Evolutionary conservation across 2,113 vertebrate genomes (phyloP).

Genomic region (Epinephelus cyanopodus): DNA sequence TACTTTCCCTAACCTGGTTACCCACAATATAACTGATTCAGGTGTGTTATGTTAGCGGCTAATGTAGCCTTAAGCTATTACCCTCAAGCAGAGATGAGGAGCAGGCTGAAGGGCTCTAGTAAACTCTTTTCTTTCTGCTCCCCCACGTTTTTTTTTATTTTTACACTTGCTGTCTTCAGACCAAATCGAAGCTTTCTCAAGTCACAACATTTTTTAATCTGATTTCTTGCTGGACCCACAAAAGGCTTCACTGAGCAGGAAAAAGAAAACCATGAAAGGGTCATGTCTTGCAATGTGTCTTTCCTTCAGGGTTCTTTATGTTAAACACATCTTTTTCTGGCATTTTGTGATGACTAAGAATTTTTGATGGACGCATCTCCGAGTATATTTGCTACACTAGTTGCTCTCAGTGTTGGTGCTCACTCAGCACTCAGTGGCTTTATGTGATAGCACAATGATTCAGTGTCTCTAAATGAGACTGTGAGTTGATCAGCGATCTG

Average conservation of each 20-base stretch:
- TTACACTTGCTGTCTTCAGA: background rate
- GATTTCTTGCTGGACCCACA: too few species aligned
- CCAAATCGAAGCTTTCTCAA: background rate
- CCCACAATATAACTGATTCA: background rate
- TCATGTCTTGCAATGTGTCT: background rate
- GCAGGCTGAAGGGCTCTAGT: too few species aligned
- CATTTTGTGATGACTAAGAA: background rate
- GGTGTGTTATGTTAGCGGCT: background rate
- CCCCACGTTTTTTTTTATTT: background rate
- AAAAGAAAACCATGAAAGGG: background rate
- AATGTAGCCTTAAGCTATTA: background rate
- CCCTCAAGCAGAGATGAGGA: too few species aligned
- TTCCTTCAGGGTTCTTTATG: background rate
- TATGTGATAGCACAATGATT: constrained; percentile 7
- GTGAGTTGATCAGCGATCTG: background rate
- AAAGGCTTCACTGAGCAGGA: too few species aligned
- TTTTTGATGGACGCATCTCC: too few species aligned
- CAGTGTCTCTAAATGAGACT: background rate
- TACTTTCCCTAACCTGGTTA: background rate
- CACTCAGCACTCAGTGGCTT: background rate
- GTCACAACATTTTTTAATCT: background rate
- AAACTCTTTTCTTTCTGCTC: too few species aligned
- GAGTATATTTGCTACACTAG: background rate
- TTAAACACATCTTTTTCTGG: background rate
- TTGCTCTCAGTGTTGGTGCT: background rate